These are phyloP conservation scores for Desmodus rotundus DNA, from an alignment of 2,113 vertebrate genomes.

Conservation along the genomic window DNA sequence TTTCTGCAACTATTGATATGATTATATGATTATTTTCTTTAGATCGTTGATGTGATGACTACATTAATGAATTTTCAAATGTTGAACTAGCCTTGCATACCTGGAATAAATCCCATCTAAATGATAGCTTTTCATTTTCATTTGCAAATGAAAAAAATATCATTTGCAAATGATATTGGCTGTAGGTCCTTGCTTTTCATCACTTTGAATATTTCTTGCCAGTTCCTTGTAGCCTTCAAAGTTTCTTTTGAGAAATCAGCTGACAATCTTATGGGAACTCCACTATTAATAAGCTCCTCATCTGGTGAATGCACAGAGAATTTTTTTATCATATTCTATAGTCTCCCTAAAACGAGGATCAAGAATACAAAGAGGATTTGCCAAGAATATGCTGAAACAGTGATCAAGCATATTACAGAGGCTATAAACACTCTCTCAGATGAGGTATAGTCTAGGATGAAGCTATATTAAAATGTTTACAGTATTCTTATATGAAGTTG, in stretches of 20 bases:
- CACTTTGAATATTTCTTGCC: no score
- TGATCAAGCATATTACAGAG: neutral
- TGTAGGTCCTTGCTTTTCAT: no score
- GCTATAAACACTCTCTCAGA: neutral
- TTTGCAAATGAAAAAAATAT: no score
- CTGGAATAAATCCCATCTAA: no score
- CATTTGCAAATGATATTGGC: no score
- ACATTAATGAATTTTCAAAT: neutral
- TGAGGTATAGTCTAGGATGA: neutral
- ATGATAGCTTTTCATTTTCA: no score
- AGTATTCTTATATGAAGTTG: neutral
- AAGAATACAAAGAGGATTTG: slow-evolving; percentile 4
- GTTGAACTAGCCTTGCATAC: neutral
- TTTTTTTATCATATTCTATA: neutral
- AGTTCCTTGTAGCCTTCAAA: no score
- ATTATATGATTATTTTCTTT: neutral
- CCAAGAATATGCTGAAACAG: neutral
- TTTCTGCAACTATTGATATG: neutral
- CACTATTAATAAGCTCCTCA: neutral
- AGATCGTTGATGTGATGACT: neutral
- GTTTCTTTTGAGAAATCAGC: no score
- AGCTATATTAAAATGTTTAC: neutral
- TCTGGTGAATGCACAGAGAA: neutral
- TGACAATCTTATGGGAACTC: no score
- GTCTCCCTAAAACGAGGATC: neutral